Evolutionary conservation across 2,797 vertebrate species (phyloP).

Genomic region (Trachops cirrhosus): DNA sequence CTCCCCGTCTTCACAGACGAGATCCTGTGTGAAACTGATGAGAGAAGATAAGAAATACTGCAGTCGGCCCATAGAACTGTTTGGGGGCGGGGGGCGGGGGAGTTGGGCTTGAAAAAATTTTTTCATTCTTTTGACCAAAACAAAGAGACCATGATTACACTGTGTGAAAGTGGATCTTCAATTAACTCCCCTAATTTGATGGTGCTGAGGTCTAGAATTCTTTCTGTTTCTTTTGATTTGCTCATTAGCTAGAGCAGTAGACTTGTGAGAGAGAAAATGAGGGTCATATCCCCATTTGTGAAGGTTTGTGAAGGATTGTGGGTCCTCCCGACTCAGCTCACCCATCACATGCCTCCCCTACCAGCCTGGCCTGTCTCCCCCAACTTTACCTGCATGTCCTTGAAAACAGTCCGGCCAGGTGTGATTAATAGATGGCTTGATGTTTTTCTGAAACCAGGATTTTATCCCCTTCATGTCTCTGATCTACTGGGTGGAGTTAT

Average conservation of each 20-base stretch:
- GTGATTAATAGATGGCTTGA: neutral
- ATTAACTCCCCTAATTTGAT: slow-evolving; percentile 68
- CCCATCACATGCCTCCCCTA: neutral
- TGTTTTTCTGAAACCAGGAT: neutral
- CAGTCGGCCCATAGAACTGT: neutral
- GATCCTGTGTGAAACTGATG: neutral
- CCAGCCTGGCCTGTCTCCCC: neutral
- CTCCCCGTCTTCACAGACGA: neutral
- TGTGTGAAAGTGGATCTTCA: slow-evolving; percentile 45
- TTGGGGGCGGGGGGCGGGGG: neutral
- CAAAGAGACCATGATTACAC: slow-evolving; percentile 59
- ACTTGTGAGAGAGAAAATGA: slow-evolving; percentile 12
- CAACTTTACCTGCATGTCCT: neutral
- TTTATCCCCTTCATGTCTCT: neutral
- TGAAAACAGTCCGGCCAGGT: neutral
- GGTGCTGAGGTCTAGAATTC: slow-evolving; percentile 59
- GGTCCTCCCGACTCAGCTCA: neutral
- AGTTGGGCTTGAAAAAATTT: neutral
- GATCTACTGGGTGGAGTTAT: neutral
- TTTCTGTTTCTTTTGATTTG: slow-evolving; percentile 67
- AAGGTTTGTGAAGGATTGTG: neutral
- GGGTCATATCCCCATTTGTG: neutral
- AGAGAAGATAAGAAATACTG: neutral
- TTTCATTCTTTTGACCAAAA: slow-evolving; percentile 58
- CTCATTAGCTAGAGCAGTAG: slow-evolving; percentile 57